Conservation (phyloP, 2,113 vertebrate species). For the Rhodinocichla rosea region DNA sequence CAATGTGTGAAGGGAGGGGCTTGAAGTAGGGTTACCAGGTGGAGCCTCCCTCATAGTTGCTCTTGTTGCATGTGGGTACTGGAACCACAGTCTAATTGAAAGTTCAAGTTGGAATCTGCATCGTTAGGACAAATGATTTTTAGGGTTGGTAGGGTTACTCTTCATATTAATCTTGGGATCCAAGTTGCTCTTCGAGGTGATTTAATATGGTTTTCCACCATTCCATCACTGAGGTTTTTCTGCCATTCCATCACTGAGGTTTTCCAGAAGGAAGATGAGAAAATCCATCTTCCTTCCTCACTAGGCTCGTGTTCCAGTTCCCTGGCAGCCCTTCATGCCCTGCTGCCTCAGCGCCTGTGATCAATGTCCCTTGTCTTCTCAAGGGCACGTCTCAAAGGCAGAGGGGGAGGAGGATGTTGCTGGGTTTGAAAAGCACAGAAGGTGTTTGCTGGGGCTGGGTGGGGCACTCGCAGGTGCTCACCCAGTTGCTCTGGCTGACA, state of each 20-base stretch:
- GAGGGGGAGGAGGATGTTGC: background rate
- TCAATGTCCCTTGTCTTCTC: background rate
- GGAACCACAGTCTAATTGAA: background rate
- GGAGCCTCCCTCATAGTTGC: rapidly evolving
- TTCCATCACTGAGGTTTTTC: background rate
- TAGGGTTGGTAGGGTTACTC: background rate
- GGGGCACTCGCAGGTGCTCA: background rate
- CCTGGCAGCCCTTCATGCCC: background rate
- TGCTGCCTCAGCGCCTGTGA: rapidly evolving
- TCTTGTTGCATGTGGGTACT: rapidly evolving
- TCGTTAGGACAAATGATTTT: background rate
- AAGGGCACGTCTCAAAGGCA: background rate
- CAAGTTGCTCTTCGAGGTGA: background rate
- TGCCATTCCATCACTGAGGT: background rate
- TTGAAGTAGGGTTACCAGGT: background rate
- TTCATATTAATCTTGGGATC: background rate
- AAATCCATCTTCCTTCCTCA: background rate
- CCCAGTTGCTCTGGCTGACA: rapidly evolving
- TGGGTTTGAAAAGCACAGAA: background rate
- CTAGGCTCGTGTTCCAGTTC: background rate
- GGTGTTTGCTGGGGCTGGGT: background rate
- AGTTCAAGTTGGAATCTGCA: background rate
- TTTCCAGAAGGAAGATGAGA: background rate
- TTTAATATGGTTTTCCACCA: background rate
- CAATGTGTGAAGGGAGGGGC: rapidly evolving